Conservation (phyloP, 2,113 vertebrate species). For the Dryoscopus gambensis region DNA sequence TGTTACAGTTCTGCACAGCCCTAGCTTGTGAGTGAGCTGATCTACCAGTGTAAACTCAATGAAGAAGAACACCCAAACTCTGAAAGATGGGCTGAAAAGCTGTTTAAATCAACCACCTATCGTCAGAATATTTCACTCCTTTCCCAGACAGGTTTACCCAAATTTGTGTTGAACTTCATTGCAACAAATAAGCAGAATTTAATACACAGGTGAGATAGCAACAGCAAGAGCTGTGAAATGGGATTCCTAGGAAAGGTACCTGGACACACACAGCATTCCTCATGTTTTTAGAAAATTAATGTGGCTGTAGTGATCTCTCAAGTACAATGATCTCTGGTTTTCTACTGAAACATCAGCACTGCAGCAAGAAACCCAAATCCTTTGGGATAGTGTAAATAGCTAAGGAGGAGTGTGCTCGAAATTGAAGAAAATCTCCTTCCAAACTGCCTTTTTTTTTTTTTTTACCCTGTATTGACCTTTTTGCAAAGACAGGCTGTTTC, state of each 20-base stretch:
- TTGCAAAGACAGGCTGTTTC: constrained; percentile 70
- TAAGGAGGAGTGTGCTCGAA: neutral
- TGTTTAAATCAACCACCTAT: neutral
- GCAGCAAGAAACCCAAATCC: neutral
- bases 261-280: neutral
- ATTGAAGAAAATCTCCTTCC: constrained; percentile 13
- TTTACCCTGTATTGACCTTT: constrained; percentile 54
- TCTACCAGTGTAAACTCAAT: neutral
- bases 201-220: neutral
- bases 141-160: neutral
- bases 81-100: neutral
- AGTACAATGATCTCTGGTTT: neutral
- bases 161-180: neutral
- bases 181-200: neutral
- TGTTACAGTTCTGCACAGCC: neutral
- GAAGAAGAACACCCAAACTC: neutral
- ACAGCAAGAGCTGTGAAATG: neutral
- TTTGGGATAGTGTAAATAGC: neutral
- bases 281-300: neutral
- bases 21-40: neutral
- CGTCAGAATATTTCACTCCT: neutral
- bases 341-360: constrained; percentile 21
- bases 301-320: neutral
- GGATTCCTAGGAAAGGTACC: neutral
- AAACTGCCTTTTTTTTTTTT: neutral